Base-by-base conservation (phyloP, 2,888 invertebrate genomes). In the Troides oblongomaculatus region DNA sequence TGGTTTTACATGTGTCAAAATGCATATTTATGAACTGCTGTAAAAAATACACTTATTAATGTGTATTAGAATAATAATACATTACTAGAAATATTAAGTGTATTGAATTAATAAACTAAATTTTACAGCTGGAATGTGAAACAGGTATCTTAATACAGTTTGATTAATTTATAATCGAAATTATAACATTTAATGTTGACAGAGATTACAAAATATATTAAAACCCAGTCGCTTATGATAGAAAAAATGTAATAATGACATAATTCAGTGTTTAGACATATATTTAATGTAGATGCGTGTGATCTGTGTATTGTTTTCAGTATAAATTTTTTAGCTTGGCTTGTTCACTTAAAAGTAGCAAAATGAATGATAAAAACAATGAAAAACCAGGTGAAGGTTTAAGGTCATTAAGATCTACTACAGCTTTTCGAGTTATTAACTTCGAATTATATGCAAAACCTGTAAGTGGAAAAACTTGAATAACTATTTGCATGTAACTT, bases 391-490 rank as follows among this genome's bases (percentile, higher is more conserved):
- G 96, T 46, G 96, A 97, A 80, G 97, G 97, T 2, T 90, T 97
- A 66, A 92, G 96, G 72, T 96, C 96, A 1, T 84, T 97, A 73
- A 93, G 90, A 86, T 95, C 96, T 21, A 96, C 96, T 4, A 94
- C 93, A 76, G 93, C 96, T 46, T 98, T 98, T 84, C 94, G 96
- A 80, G 94, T 95, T 43, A 92, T 97, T 0, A 98, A 98, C 89
- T 98, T 96, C 88, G 98, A 98, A 88, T 92, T 98, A 1, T 98
- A 97, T 84, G 94, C 95, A 0, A 97, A 96, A 88, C 98, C 97
- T 72, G 98, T 98, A 93, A 94, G 95, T 90, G 62, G 64, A 53
- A 14, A 14, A 50, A 4, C 1, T 25, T 58, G n/a, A 12, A n/a
- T 23, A n/a, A 36, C 4, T 60, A 6, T 36, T 5, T 36, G 12